These are phyloP conservation scores for Tetranychus piercei DNA, from an alignment of 2,888 invertebrate genomes.

Conservation along the genomic window DNA sequence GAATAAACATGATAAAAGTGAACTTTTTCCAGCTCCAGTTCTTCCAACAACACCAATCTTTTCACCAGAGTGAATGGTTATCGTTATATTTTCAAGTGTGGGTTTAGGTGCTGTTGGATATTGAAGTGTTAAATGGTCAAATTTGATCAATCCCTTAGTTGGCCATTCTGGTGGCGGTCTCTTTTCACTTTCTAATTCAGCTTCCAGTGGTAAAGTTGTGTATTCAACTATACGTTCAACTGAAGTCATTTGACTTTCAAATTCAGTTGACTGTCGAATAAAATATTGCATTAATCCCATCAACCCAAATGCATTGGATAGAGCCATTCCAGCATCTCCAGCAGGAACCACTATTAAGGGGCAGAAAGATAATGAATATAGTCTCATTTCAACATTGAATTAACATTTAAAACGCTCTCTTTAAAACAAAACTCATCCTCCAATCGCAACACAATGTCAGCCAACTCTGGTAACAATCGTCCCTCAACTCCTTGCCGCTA, in stretches of 20 bases:
- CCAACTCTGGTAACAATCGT: too few species aligned
- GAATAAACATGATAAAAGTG: conserved; percentile 36
- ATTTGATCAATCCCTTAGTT: conserved; percentile 29
- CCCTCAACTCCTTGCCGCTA: too few species aligned
- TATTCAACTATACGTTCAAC: conserved; percentile 71
- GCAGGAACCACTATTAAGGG: neutral
- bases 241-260: conserved; percentile 34
- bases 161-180: conserved; percentile 32
- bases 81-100: conserved; percentile 43
- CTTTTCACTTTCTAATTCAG: conserved; percentile 37
- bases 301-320: neutral
- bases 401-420: too few species aligned
- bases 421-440: too few species aligned
- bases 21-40: conserved; percentile 53
- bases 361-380: too few species aligned
- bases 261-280: conserved; percentile 37
- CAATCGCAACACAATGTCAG: too few species aligned
- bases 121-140: conserved; percentile 39
- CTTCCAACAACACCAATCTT: conserved; percentile 57
- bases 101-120: conserved; percentile 50
- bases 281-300: neutral
- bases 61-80: conserved; percentile 34
- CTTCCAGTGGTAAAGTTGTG: conserved; percentile 52
- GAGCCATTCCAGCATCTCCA: neutral
- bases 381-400: too few species aligned